phyloP scores from a whole-genome alignment of 2,113 vertebrate species.

The Bubalus kerabau region DNA sequence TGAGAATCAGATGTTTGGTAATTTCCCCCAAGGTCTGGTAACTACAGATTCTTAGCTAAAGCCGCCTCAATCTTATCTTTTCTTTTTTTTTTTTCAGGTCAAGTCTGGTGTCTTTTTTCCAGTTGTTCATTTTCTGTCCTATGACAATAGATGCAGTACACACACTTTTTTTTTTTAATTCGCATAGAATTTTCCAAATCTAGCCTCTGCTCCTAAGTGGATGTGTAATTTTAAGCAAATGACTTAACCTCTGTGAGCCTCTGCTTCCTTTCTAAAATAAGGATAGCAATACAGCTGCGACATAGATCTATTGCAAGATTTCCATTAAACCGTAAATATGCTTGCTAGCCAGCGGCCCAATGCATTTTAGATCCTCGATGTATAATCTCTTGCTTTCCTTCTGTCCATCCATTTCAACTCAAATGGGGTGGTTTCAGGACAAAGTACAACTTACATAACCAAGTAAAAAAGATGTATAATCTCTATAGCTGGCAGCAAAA shows the following conservation, averaged over 20 bases:
- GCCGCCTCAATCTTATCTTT: neutral
- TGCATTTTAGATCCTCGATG: neutral
- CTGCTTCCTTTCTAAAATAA: neutral
- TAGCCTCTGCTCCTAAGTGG: neutral
- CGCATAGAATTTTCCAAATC: neutral
- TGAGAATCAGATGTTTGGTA: neutral
- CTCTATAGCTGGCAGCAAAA: constrained; percentile 2
- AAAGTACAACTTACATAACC: neutral
- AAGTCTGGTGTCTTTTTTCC: neutral
- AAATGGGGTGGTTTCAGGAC: neutral
- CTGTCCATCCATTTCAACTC: neutral
- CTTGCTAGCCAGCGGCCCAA: neutral
- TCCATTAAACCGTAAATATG: neutral
- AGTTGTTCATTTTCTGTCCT: neutral
- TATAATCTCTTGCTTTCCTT: neutral
- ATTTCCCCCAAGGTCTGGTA: neutral
- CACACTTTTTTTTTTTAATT: neutral
- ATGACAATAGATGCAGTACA: neutral
- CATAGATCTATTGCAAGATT: neutral
- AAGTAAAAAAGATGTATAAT: neutral
- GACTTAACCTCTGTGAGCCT: neutral
- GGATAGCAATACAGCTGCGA: neutral
- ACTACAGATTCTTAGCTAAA: neutral
- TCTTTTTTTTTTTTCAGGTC: neutral
- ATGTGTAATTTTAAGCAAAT: neutral